Percentiles rank a stretch among this genome's conserved stretches.
Conservation (phyloP, 2,888 invertebrate genomes). For the Psococerastis gibbosa region DNA sequence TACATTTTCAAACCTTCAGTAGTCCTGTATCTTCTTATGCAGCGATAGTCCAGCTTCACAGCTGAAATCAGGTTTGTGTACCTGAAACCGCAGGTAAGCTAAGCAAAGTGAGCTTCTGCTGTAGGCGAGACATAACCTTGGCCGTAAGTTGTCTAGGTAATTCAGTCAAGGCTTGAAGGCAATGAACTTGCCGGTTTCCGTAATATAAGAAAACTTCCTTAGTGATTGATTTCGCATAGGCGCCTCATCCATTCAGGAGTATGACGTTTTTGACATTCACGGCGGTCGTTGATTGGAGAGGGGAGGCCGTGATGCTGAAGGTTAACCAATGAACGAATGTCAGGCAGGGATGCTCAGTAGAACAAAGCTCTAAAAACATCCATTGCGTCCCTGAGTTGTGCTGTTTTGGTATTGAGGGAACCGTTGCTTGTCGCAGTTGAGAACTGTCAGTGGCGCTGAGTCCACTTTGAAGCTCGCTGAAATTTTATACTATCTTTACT, state of each 20-base stretch:
- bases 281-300: slow-evolving; percentile 12
- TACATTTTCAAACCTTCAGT: no score
- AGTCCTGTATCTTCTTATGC: no score
- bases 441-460: neutral
- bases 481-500: no score
- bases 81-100: no score
- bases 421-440: neutral
- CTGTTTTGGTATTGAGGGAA: slow-evolving; percentile 1
- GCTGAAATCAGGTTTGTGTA: no score
- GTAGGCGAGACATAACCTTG: slow-evolving; percentile 38
- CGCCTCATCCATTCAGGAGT: no score
- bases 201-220: slow-evolving; percentile 2
- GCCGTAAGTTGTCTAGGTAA: slow-evolving; percentile 46
- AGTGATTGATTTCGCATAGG: no score
- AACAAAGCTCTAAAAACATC: no score
- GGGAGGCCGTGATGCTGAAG: slow-evolving; percentile 15
- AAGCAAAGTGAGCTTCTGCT: no score
- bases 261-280: neutral
- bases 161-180: slow-evolving; percentile 73
- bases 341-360: neutral
- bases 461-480: no score
- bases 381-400: neutral
- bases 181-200: slow-evolving; percentile 34
- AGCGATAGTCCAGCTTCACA: no score
- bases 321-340: slow-evolving; percentile 10